These are phyloP conservation scores for Nephrotoma guestfalica DNA, from an alignment of 2,888 invertebrate genomes.

Conservation along the genomic window DNA sequence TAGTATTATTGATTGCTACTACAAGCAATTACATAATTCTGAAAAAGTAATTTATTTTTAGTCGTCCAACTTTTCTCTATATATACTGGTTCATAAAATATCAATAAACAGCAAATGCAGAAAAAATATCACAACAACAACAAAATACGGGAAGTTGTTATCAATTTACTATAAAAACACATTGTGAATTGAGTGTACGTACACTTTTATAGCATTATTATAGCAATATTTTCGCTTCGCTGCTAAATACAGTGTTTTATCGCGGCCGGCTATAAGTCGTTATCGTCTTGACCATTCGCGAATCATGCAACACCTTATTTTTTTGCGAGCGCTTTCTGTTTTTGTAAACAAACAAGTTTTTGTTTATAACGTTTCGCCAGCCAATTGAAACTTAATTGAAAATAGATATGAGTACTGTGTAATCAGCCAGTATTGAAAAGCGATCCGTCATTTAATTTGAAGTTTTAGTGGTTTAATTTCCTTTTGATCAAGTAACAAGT, in stretches of 20 bases:
- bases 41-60: background rate
- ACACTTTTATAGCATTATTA: background rate
- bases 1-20: background rate
- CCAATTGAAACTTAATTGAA: background rate
- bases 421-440: background rate
- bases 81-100: background rate
- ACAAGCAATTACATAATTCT: background rate
- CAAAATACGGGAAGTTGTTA: background rate
- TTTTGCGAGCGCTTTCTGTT: background rate
- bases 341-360: background rate
- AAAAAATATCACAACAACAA: background rate
- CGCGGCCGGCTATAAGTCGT: background rate
- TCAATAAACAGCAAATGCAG: background rate
- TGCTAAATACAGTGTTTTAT: background rate
- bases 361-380: background rate
- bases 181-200: background rate
- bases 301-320: background rate
- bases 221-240: background rate
- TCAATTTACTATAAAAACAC: background rate
- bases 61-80: background rate
- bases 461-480: background rate
- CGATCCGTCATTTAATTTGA: background rate
- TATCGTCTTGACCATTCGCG: background rate
- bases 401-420: background rate
- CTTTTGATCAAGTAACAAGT: no score